Evolutionary conservation across 2,113 vertebrate species (phyloP).

Genomic region (Brachypodius melanocephalos): DNA sequence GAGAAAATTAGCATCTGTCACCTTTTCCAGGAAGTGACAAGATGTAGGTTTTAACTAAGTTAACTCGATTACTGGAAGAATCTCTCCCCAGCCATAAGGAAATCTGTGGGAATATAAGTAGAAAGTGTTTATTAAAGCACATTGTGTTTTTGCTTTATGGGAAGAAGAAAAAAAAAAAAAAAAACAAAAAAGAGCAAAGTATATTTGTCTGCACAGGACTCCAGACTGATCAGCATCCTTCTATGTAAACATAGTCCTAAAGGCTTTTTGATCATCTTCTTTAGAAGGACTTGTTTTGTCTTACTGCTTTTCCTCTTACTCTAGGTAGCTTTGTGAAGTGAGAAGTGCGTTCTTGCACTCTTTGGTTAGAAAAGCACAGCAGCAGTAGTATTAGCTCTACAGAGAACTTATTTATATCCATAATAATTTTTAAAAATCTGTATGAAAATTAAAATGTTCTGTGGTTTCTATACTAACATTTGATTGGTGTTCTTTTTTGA

Average conservation of each 20-base stretch:
- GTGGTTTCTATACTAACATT: not conserved
- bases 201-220: not conserved
- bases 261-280: not conserved
- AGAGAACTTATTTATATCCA: not conserved
- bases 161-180: fast-evolving
- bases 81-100: not conserved
- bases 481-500: not conserved
- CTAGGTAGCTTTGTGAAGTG: not conserved
- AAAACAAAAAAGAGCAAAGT: not conserved
- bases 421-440: not conserved
- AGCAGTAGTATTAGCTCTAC: not conserved
- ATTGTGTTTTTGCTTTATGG: not conserved
- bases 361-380: not conserved
- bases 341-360: not conserved
- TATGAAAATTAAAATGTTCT: not conserved
- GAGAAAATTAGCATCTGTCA: not conserved
- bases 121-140: not conserved
- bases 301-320: not conserved
- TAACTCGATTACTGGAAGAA: not conserved
- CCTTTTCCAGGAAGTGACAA: not conserved
- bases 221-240: not conserved
- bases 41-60: not conserved
- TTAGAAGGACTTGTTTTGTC: not conserved
- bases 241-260: not conserved
- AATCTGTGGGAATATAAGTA: not conserved